Base-by-base conservation (phyloP, 53 echinoderm and acorn worm genomes). In the Pentamera pediparva region DNA sequence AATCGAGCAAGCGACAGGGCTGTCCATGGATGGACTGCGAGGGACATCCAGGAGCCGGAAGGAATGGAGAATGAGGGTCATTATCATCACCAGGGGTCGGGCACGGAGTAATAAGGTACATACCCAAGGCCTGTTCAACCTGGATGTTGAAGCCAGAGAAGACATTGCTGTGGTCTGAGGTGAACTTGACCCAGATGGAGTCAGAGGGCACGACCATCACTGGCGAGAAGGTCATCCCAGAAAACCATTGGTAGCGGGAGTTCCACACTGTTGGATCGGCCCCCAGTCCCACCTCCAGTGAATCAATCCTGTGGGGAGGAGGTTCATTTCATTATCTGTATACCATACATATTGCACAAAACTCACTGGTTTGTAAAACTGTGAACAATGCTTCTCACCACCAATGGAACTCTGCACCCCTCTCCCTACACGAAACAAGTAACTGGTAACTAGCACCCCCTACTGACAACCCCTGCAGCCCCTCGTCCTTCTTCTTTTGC, bases 81-180 rank as follows among this genome's bases (percentile, higher is more conserved):
- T 11, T 0, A 2, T 32, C 7, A n/a, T n/a, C n/a, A n/a, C n/a
- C n/a, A n/a, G n/a, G n/a, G n/a, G n/a, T n/a, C n/a, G n/a, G n/a
- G n/a, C n/a, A n/a, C n/a, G n/a, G n/a, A n/a, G n/a, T n/a, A n/a
- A n/a, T n/a, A 41, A 56, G 8, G 6, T 61, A 11, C 43, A 56
- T 83, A 83, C 83, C 69, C 35, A 58, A 35, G 12, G 76, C 86
- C 70, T 81, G 86, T 38, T 81, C 81, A 37, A 86, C 59, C 31
- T 81, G 59, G 3, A 87, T 45, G 24, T 73, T 51, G 65, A 89
- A 89, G 15, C 89, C 89, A 10, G 48, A 50, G 39, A 53, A 70
- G 49, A 61, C 73, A 52, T n/a, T 59, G 24, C 48, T 72, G 64
- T 72, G 72, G 58, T 89, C 85, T 0, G 78, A 74, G 17, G 37